These are phyloP conservation scores for Chrysolina americana DNA, from an alignment of 2,888 invertebrate species.

Conservation along the genomic window DNA sequence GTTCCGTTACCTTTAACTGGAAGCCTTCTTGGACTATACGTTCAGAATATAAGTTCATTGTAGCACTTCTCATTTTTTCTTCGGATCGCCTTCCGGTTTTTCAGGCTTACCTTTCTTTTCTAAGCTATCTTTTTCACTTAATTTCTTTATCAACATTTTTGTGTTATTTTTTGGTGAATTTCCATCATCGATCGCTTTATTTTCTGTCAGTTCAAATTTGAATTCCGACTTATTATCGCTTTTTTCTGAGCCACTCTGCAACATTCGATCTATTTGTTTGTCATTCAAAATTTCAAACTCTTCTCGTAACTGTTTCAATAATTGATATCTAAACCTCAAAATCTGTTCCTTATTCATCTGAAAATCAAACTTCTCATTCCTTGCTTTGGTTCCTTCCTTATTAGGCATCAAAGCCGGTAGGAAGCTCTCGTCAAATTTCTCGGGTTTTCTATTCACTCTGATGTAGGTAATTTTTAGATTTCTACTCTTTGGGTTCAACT, in stretches of 20 bases:
- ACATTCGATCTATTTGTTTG: neutral
- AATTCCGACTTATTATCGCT: neutral
- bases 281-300: constrained; percentile 12
- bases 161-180: constrained; percentile 8
- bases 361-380: neutral
- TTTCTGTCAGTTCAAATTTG: neutral
- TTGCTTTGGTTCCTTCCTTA: neutral
- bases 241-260: neutral
- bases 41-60: neutral
- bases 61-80: neutral
- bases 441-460: neutral
- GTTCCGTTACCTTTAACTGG: neutral
- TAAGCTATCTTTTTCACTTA: neutral
- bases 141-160: constrained; percentile 1
- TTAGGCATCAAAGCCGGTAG: constrained; percentile 9
- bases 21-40: neutral
- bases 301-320: constrained; percentile 12
- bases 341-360: constrained; percentile 5
- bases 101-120: neutral
- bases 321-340: constrained; percentile 11
- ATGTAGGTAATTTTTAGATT: neutral
- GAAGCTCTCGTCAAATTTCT: neutral
- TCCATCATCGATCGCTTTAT: neutral
- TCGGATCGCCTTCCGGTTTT: neutral
- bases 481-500: neutral